phyloP scores from a whole-genome alignment of 2,888 invertebrate genomes.

The Serrognathus titanus region DNA sequence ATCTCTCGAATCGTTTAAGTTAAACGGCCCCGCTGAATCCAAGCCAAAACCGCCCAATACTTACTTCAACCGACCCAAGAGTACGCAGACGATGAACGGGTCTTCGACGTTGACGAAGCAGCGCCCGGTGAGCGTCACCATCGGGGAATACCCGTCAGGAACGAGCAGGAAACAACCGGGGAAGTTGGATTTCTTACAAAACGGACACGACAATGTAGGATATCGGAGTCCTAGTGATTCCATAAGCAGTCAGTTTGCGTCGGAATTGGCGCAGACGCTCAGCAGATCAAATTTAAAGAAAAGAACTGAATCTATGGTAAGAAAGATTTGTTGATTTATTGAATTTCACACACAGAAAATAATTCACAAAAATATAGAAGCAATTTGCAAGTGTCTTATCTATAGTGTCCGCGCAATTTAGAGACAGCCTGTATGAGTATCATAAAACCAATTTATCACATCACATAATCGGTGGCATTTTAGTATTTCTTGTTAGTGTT shows the following conservation, averaged over 20 bases:
- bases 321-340: slow-evolving; percentile 28
- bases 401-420: no score
- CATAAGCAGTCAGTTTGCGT: slow-evolving; percentile 65
- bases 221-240: slow-evolving; percentile 42
- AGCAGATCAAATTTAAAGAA: slow-evolving; percentile 74
- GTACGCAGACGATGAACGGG: slow-evolving; percentile 33
- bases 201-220: slow-evolving; percentile 44
- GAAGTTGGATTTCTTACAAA: slow-evolving; percentile 65
- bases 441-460: no score
- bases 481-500: no score
- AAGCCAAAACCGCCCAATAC: slow-evolving; percentile 66
- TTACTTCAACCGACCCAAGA: slow-evolving; percentile 57
- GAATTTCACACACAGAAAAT: no score
- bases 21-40: slow-evolving; percentile 61
- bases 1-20: slow-evolving; percentile 70
- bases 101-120: slow-evolving; percentile 57
- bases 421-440: no score
- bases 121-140: slow-evolving; percentile 65
- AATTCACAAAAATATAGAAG: no score
- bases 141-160: slow-evolving; percentile 64
- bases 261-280: slow-evolving; percentile 70
- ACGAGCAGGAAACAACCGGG: slow-evolving; percentile 62
- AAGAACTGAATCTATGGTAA: slow-evolving; percentile 65
- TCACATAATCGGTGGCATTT: no score
- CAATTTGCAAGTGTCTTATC: no score